These are phyloP conservation scores for Harpalus rubripes DNA, from an alignment of 2,888 invertebrate species.

Conservation along the genomic window DNA sequence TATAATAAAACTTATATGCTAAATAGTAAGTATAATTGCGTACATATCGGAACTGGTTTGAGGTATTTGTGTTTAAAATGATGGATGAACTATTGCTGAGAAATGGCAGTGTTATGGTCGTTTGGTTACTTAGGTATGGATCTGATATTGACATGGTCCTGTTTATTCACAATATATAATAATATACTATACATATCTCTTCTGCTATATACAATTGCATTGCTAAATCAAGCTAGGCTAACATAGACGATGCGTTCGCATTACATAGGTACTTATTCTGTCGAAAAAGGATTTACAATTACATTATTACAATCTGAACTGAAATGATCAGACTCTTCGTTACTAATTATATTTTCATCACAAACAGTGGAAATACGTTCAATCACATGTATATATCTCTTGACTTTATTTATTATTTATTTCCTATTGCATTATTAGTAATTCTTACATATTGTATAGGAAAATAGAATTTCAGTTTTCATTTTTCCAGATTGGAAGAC, in stretches of 20 bases:
- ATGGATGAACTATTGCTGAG: constrained; percentile 62
- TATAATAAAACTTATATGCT: constrained; percentile 69
- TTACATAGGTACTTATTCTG: constrained; percentile 54
- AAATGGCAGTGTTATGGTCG: constrained; percentile 65
- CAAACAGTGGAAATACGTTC: constrained; percentile 62
- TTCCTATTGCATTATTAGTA: constrained; percentile 55
- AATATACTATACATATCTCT: constrained; percentile 64
- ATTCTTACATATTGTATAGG: constrained; percentile 55
- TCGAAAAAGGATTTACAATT: constrained; percentile 29
- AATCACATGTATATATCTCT: constrained; percentile 57
- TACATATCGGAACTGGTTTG: constrained; percentile 70
- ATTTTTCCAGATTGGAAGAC: constrained; percentile 49
- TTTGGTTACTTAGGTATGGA: constrained; percentile 53
- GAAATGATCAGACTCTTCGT: constrained; percentile 41
- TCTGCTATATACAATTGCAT: constrained; percentile 65
- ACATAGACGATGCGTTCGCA: constrained; percentile 56
- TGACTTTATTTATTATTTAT: constrained; percentile 47
- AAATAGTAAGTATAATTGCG: constrained; percentile 69
- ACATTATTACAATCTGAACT: constrained; percentile 49
- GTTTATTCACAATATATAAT: constrained; percentile 59
- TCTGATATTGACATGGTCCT: constrained; percentile 44
- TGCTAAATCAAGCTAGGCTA: constrained; percentile 63
- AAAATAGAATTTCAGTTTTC: constrained; percentile 60
- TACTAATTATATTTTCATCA: constrained; percentile 58
- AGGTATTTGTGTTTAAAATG: constrained; percentile 70